Base-by-base conservation (phyloP, 2,797 vertebrate genomes). In the Catostomus latipinnis region DNA sequence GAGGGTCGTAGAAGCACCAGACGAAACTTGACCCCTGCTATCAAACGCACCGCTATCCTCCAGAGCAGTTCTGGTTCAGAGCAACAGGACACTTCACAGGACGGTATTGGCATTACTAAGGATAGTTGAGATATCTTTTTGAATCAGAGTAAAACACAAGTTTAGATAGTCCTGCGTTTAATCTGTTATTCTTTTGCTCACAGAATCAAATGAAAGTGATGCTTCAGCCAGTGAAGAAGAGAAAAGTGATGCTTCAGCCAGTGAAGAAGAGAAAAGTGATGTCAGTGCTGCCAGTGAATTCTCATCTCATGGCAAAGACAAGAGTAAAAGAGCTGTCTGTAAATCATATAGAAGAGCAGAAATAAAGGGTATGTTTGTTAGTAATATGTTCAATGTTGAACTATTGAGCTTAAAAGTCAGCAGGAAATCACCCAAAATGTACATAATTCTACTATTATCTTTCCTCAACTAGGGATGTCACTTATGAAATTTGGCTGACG, bases 31-130 rank as follows among this genome's bases (percentile, higher is more conserved):
- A 12, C 72, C 1, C 85, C 91, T 13, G 62, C 71, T 48, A 82
- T 78, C 86, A 94, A 94, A 84, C 93, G 94, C 56, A 82, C 81
- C 0, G 88, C 92, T 0, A 91, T 93, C 58, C 87, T 95, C 76
- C 90, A 94, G 83, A 95, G 93, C 90, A 94, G 92, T 86, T 95
- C 94, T 0, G 93, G 95, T 2, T 93, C 93, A 1, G 93, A 93
- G 0, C 87, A 86, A 45, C 82, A 88, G n/a, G 54, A 75, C 0
- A 86, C 88, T 4, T 67, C 76, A 56, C 78, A 22, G 13, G 87
- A 54, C 1, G 83, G 78, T 34, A 34, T 34, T 34, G 3, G 34
- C 34, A 34, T 34, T 34, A 34, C 2, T 34, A 34, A 34, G 34
- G 34, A 4, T 34, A 34, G 2, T 34, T 34, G 4, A 4, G 34